Evolutionary conservation across 2,113 vertebrate species (phyloP).

Genomic region (Clupea harengus): DNA sequence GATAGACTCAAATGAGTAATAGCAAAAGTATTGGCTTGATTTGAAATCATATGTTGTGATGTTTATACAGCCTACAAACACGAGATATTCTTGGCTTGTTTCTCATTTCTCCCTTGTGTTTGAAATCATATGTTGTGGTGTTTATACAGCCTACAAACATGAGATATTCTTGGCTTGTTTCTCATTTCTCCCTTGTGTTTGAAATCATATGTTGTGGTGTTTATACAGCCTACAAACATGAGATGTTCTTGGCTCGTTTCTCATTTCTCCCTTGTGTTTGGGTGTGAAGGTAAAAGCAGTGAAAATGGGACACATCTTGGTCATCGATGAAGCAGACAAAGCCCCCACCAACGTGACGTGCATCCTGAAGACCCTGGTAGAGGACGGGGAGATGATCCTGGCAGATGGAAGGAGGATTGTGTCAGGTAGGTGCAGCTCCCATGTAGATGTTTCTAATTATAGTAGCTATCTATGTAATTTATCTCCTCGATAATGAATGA

Average conservation of each 20-base stretch:
- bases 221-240: too few species aligned
- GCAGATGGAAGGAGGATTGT: constrained; percentile 91
- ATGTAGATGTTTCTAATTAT: not conserved
- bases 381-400: constrained; percentile 96
- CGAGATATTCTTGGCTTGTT: too few species aligned
- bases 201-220: too few species aligned
- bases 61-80: too few species aligned
- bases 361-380: constrained; percentile 94
- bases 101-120: not conserved
- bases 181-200: not conserved
- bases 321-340: constrained; percentile 97
- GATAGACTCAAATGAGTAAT: too few species aligned
- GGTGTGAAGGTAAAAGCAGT: constrained; percentile 88
- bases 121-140: too few species aligned
- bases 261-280: not conserved
- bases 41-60: too few species aligned
- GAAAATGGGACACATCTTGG: constrained; percentile 85
- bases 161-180: too few species aligned
- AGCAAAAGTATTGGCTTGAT: too few species aligned
- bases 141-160: too few species aligned
- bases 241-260: too few species aligned
- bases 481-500: not conserved
- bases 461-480: not conserved
- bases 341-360: constrained; percentile 97
- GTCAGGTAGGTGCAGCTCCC: constrained; percentile 81